Evolutionary conservation across 1,140 invertebrate genomes (phyloP), one percentile per base, ranked within the genome.

Genomic region (Cecropterus lyciades): DNA sequence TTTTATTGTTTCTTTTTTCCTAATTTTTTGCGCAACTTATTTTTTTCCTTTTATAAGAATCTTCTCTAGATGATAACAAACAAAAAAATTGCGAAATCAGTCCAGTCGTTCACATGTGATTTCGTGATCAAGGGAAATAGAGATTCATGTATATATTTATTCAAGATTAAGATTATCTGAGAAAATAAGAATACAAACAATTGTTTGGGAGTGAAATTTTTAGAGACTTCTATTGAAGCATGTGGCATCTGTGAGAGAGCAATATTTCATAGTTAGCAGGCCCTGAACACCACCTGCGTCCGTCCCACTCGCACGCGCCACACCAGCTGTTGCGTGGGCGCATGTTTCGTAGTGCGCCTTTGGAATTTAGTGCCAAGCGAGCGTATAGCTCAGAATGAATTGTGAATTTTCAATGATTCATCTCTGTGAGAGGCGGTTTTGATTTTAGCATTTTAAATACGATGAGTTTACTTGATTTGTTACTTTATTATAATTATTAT

Each of bases 231-330:
- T 37, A 6, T 53, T 16, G n/a, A 13, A 24, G 40, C n/a, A 43
- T 45, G 42, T n/a, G 55, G 20, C 55, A 57, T 57, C 40, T 45
- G 55, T 57, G 42, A 43, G 13, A 42, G 43, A 17, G 40, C 17
- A 24, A 57, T 57, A 45, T 57, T 45, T 57, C 24, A 45, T 57
- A 30, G 13, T 24, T 51, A 52, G 49, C 10, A 11, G 27, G 17
- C 73, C 51, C 72, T 53, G 43, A 51, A 77, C 71, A 77, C 79
- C 88, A 89, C 86, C 88, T 91, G 88, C 88, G 81, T 87, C 82
- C 88, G 82, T 90, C 81, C 81, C 77, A 70, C 81, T 82, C 84
- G 86, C 88, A 85, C 88, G 85, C 84, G 86, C 82, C 69, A 65
- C 55, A 79, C 73, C 84, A 85, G 83, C 78, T 88, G 85, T 79